Conservation (phyloP, 2,113 vertebrate species). For the Ophthalmolycus amberensis region DNA sequence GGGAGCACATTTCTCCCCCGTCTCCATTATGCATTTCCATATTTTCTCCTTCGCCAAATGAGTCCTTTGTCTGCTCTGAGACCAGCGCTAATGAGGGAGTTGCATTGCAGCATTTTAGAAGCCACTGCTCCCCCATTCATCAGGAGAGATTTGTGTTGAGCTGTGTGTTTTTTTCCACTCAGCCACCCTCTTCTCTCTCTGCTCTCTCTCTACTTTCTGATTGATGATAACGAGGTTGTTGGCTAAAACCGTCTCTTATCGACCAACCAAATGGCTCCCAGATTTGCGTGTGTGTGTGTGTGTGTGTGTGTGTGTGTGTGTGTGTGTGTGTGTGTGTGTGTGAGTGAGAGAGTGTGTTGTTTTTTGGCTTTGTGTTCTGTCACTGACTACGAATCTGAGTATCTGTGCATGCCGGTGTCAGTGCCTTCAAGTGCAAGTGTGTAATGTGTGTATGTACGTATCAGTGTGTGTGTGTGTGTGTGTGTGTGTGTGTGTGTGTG, state of each 20-base stretch:
- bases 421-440: neutral
- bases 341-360: neutral
- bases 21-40: slow-evolving; percentile 47
- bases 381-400: slow-evolving; percentile 8
- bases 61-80: slow-evolving; percentile 56
- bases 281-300: neutral
- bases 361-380: neutral
- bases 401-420: neutral
- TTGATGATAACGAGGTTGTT: slow-evolving; percentile 65
- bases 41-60: slow-evolving; percentile 55
- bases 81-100: slow-evolving; percentile 59
- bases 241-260: slow-evolving; percentile 50
- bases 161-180: slow-evolving; percentile 3
- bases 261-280: slow-evolving; percentile 63
- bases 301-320: neutral
- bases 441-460: neutral
- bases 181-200: slow-evolving; percentile 5
- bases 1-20: slow-evolving; percentile 4
- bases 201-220: slow-evolving; percentile 34
- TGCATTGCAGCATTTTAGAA: slow-evolving; percentile 57
- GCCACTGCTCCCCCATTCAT: slow-evolving; percentile 58
- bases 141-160: slow-evolving; percentile 43
- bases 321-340: neutral
- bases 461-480: slow-evolving; percentile 22
- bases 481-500: neutral